Evolutionary conservation across 2,797 vertebrate species (phyloP).

Genomic region (Netta rufina): DNA sequence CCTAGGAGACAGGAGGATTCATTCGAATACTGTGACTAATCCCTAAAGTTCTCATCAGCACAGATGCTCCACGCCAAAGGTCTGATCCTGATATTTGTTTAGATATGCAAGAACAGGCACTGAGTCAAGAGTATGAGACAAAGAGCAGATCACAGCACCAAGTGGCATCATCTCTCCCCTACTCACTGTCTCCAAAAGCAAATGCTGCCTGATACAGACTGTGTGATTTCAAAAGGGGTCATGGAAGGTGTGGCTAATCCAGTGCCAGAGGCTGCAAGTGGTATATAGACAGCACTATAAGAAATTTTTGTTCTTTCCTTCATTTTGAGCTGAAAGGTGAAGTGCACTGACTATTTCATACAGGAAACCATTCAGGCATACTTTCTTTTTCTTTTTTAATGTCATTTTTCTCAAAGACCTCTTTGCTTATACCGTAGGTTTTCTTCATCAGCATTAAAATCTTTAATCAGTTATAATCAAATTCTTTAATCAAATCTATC

Average conservation of each 20-base stretch:
- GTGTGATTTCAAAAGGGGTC: background rate
- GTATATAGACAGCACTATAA: background rate
- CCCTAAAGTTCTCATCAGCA: background rate
- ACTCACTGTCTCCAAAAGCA: background rate
- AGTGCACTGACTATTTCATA: background rate
- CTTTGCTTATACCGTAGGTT: background rate
- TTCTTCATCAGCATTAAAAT: background rate
- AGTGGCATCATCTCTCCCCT: background rate
- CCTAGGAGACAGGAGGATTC: background rate
- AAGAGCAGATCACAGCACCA: background rate
- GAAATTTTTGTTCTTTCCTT: background rate
- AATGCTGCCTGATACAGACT: background rate
- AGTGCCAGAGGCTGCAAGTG: background rate
- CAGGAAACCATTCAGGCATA: background rate
- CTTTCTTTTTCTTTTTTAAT: background rate
- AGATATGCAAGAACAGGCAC: background rate
- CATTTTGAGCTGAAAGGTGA: background rate
- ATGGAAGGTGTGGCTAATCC: background rate
- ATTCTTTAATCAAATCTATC: background rate
- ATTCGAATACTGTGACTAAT: background rate
- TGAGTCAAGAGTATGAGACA: background rate
- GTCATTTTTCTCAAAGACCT: background rate
- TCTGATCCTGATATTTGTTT: background rate
- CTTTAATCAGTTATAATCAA: background rate
- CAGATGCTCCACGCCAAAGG: conserved; percentile 17